These are phyloP conservation scores for Eleutherodactylus coqui DNA, from an alignment of 2,797 vertebrate species.

Conservation along the genomic window DNA sequence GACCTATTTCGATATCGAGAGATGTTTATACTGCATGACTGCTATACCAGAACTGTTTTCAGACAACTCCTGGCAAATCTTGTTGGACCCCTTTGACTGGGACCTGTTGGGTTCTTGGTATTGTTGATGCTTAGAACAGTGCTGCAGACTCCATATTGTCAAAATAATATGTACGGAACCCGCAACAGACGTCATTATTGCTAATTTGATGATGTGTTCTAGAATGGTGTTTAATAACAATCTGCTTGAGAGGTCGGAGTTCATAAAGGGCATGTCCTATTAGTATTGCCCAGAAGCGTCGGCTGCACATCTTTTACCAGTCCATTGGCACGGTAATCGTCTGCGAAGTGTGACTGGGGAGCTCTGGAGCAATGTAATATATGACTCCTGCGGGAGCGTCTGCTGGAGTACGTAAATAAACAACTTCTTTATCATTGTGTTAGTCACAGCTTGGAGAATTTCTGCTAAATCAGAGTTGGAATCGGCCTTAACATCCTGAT, in stretches of 20 bases:
- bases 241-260: background rate
- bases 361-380: conserved; percentile 36
- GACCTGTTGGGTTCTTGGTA: background rate
- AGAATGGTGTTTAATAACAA: background rate
- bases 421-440: conserved; percentile 34
- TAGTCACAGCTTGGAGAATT: conserved; percentile 6
- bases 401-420: conserved; percentile 41
- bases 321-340: conserved; percentile 39
- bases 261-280: background rate
- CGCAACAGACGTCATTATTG: background rate
- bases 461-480: background rate
- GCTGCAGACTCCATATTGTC: background rate
- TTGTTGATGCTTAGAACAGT: background rate
- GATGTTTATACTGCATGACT: background rate
- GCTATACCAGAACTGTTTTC: no score
- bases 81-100: no score
- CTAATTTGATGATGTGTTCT: no score
- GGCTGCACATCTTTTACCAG: background rate
- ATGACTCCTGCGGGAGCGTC: conserved; percentile 21
- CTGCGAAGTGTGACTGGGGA: conserved; percentile 31
- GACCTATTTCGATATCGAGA: background rate
- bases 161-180: background rate
- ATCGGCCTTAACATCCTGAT: background rate
- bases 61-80: no score
- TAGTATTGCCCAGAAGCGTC: conserved; percentile 10